Evolutionary conservation across 2,113 vertebrate genomes (phyloP).

Genomic region (Poecilia latipinna): DNA sequence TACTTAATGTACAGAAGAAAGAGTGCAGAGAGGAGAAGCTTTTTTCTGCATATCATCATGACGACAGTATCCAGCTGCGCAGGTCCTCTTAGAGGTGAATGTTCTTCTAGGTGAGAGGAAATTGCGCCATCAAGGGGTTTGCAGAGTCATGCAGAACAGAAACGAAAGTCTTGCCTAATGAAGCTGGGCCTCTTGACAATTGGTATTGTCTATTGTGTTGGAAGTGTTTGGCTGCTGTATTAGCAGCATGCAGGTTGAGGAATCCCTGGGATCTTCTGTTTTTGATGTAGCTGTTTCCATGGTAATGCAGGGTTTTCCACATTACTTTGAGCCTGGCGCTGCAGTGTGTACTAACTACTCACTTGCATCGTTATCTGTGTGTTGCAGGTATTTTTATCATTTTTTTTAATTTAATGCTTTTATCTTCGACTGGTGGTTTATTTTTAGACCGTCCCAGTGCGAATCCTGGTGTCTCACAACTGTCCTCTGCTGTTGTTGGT

Average conservation of each 20-base stretch:
- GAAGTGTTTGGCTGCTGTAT: conserved; percentile 22
- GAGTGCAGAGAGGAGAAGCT: not conserved
- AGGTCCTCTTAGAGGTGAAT: conserved; percentile 1
- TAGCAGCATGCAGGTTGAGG: conserved; percentile 49
- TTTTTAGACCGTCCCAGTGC: conserved; percentile 20
- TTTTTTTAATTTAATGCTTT: not conserved
- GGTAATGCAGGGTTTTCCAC: conserved; percentile 60
- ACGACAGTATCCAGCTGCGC: not conserved
- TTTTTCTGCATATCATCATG: not conserved
- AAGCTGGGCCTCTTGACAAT: conserved; percentile 23
- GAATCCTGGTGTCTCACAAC: conserved; percentile 14
- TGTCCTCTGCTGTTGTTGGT: conserved; percentile 31
- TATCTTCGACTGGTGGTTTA: conserved; percentile 6
- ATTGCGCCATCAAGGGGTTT: conserved; percentile 19
- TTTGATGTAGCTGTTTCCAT: conserved; percentile 68
- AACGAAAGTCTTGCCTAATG: conserved; percentile 33
- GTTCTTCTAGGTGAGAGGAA: not conserved
- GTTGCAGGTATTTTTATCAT: conserved; percentile 1
- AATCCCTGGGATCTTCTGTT: conserved; percentile 72
- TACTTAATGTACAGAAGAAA: too few relatives aligned
- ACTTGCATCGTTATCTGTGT: conserved; percentile 20
- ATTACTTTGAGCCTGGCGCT: conserved; percentile 31
- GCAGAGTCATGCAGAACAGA: conserved; percentile 2
- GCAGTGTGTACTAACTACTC: conserved; percentile 32
- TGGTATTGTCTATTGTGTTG: conserved; percentile 14